A percentile compares a stretch with the other conserved stretches of the same genome.
These are phyloP conservation scores for Thomomys bottae DNA, from an alignment of 2,113 vertebrate genomes.

Conservation along the genomic window DNA sequence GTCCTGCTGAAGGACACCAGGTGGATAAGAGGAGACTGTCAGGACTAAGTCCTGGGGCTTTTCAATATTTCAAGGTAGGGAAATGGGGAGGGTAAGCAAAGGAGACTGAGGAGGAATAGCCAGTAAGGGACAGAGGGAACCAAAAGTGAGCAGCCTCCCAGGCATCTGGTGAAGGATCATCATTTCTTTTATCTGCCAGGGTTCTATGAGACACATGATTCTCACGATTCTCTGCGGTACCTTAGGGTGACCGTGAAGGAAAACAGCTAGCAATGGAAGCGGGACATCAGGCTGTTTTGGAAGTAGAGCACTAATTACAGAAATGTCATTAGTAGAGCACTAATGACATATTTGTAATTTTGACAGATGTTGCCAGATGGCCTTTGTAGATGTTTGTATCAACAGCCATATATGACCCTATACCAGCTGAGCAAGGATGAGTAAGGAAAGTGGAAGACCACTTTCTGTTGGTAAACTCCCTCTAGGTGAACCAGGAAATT, in stretches of 20 bases:
- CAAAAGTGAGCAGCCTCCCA: not conserved
- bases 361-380: not conserved
- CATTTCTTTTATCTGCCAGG: not conserved
- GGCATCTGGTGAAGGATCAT: not conserved
- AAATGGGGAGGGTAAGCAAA: not conserved
- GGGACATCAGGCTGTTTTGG: not conserved
- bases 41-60: not conserved
- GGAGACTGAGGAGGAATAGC: not conserved
- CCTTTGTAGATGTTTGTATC: not conserved
- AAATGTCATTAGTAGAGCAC: not conserved
- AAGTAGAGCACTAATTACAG: not conserved
- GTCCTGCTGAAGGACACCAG: not conserved
- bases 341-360: not conserved
- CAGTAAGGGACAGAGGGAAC: not conserved
- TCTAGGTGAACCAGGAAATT: not conserved
- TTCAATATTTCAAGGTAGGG: not conserved
- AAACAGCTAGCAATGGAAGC: not conserved
- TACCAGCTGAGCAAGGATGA: not conserved
- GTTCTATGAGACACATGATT: too few species aligned
- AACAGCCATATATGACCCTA: not conserved
- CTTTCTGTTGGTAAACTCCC: not conserved
- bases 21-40: not conserved
- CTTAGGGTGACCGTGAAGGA: not conserved
- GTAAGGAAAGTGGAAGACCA: not conserved
- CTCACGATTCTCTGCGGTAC: not conserved